Percentiles rank a stretch among this genome's conserved stretches.
phyloP scores from a whole-genome alignment of 2,888 invertebrate species.

The Drosophila mimica region DNA sequence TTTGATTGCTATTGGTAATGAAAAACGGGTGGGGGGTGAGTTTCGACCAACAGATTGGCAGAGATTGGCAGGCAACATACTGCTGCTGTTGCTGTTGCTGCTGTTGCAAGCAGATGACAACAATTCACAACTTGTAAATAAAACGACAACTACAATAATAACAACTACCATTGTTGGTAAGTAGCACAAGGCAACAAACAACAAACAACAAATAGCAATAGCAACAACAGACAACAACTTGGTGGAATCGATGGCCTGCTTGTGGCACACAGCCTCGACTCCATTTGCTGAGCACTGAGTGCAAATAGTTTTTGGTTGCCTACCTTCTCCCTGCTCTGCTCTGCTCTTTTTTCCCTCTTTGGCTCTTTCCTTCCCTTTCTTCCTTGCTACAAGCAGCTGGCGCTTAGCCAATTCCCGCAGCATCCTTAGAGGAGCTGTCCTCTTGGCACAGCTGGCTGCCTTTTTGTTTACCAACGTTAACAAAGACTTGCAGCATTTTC shows the following conservation, averaged over 20 bases:
- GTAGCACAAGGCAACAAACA: slow-evolving; percentile 71
- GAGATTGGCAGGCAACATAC: slow-evolving; percentile 47
- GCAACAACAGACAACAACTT: slow-evolving; percentile 27
- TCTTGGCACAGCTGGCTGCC: slow-evolving; percentile 39
- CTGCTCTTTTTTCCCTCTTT: neutral
- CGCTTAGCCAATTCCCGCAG: slow-evolving; percentile 62
- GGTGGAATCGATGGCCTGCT: slow-evolving; percentile 59
- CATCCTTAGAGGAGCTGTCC: slow-evolving; percentile 18
- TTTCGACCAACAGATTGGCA: slow-evolving; percentile 42
- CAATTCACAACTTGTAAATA: slow-evolving; percentile 80
- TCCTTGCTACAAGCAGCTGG: slow-evolving; percentile 60
- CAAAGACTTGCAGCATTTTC: slow-evolving; percentile 52
- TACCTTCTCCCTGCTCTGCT: neutral
- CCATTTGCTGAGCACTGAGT: slow-evolving; percentile 61
- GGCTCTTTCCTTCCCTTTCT: neutral
- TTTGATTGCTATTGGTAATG: slow-evolving; percentile 66
- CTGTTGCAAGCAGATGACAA: slow-evolving; percentile 62
- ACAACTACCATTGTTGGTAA: slow-evolving; percentile 55
- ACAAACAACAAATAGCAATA: slow-evolving; percentile 15
- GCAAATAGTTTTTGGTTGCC: slow-evolving; percentile 73
- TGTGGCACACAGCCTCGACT: slow-evolving; percentile 51
- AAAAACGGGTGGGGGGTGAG: slow-evolving; percentile 55
- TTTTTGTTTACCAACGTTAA: slow-evolving; percentile 69
- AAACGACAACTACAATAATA: slow-evolving; percentile 48
- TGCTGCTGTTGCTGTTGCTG: slow-evolving; percentile 19